Conservation (phyloP, 2,113 vertebrate genomes). For the Lanius ludovicianus region DNA sequence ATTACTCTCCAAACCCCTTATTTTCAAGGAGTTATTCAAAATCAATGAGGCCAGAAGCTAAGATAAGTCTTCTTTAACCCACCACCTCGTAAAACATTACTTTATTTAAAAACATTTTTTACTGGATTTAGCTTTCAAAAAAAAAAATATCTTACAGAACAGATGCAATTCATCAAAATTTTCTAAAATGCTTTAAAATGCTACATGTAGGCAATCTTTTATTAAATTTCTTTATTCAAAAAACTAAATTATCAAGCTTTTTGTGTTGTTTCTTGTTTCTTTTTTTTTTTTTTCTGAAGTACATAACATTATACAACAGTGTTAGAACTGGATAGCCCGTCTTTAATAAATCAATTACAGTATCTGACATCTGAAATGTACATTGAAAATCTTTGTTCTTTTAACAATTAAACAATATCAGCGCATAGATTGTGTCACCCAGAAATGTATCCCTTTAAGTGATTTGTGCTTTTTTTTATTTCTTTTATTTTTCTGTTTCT, state of each 20-base stretch:
- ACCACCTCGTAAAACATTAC: constrained; percentile 41
- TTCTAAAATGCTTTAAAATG: constrained; percentile 79
- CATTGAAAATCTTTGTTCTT: constrained; percentile 75
- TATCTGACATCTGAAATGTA: constrained; percentile 81
- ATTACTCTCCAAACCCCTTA: constrained; percentile 57
- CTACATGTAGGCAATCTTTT: constrained; percentile 78
- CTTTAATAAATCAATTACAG: constrained; percentile 81
- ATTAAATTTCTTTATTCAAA: constrained; percentile 71
- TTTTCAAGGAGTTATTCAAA: constrained; percentile 68
- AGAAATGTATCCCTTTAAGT: constrained; percentile 72
- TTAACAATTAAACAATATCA: constrained; percentile 77
- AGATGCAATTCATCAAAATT: constrained; percentile 66
- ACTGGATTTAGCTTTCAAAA: constrained; percentile 59
- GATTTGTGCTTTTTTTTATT: constrained; percentile 78
- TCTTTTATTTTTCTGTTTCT: not conserved
- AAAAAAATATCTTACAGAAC: constrained; percentile 59
- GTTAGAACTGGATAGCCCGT: constrained; percentile 79
- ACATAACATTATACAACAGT: constrained; percentile 79
- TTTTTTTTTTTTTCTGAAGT: constrained; percentile 55
- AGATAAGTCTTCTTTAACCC: constrained; percentile 48
- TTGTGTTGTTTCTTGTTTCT: not conserved
- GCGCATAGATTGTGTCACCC: constrained; percentile 71
- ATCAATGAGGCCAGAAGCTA: constrained; percentile 66
- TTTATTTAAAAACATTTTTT: constrained; percentile 59
- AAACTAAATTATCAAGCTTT: constrained; percentile 73